A percentile compares a stretch with the other conserved stretches of the same genome.
Evolutionary conservation across 2,888 invertebrate species (phyloP).

Genomic region (Penaeus monodon): DNA sequence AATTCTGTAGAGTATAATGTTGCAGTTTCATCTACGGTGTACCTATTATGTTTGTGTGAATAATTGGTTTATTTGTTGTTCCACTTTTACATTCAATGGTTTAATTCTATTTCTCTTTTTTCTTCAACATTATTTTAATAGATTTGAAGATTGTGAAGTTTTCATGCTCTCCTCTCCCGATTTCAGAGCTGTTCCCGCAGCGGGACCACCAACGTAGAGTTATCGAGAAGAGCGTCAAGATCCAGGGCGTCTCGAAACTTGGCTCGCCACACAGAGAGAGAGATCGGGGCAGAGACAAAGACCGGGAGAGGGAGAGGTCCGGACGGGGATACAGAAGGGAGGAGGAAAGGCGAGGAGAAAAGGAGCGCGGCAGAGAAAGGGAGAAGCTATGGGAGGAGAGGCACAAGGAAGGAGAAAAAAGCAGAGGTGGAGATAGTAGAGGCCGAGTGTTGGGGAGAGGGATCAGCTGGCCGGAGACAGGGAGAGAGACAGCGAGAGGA

Average conservation of each 20-base stretch:
- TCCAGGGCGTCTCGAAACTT: constrained; percentile 46
- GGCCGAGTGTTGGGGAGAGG: not conserved
- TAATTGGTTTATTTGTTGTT: too few relatives aligned
- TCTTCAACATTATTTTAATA: too few relatives aligned
- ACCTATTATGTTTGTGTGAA: too few relatives aligned
- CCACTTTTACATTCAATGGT: too few relatives aligned
- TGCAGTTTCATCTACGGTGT: too few relatives aligned
- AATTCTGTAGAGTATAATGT: too few relatives aligned
- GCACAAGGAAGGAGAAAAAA: not conserved
- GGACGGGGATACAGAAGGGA: constrained; percentile 16
- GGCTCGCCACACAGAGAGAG: constrained; percentile 79
- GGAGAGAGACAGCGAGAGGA: not conserved
- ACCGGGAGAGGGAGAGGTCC: constrained; percentile 30
- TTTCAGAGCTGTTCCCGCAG: constrained; percentile 86
- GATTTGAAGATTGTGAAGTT: constrained; percentile 43
- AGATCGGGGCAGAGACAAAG: constrained; percentile 70
- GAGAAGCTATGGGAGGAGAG: not conserved
- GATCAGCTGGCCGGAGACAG: not conserved
- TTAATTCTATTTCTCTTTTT: too few relatives aligned
- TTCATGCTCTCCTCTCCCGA: constrained; percentile 13
- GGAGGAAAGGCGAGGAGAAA: constrained; percentile 39
- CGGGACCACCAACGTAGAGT: constrained; percentile 91
- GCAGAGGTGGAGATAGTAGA: not conserved
- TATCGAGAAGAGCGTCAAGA: constrained; percentile 83
- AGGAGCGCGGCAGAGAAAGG: not conserved